Evolutionary conservation across 1,140 invertebrate genomes (phyloP), one percentile per base, ranked within the genome.

Genomic region (Portunus trituberculatus): DNA sequence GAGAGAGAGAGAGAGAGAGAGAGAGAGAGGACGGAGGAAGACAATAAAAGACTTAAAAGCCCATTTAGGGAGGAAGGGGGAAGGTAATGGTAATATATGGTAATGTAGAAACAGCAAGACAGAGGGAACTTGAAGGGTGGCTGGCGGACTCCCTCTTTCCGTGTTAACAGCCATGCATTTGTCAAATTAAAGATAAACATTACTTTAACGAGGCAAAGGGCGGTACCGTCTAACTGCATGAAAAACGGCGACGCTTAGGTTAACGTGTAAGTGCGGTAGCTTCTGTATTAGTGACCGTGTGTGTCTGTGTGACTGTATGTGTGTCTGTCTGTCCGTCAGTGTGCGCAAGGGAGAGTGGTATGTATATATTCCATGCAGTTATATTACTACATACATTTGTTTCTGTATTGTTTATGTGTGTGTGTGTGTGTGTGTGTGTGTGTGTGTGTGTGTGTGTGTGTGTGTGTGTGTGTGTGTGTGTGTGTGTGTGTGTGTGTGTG

Each of bases 181-280:
- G 93, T 82, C 32, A 87, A 93, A 87, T 93, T 32, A 88, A 94
- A 94, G 93, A 91, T 94, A 48, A 94, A 94, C 88, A 90, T 94
- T 83, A 67, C 87, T 94, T 59, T 52, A 76, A 94, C 93, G 46
- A 83, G 46, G 46, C n/a, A 67, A 28, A 91, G 82, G 82, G 39
- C 87, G 86, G 8, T 45, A 32, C 67, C 90, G 59, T 45, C 67
- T 94, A 94, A 94, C 90, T 94, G 93, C 87, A 89, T 46, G 67
- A 89, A 16, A 88, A 76, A 76, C 67, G 16, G 67, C 20, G 67
- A 76, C 25, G n/a, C 25, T 31, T 10, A 46, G 83, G 32, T 14
- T 82, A 16, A 59, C 10, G 59, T 67, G n/a, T 94, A 29, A 25
- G 93, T 89, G 84, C 84, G 46, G 84, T 20, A 67, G 86, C 32